These are phyloP conservation scores for Xiphophorus couchianus DNA, from an alignment of 2,113 vertebrate species.

Conservation along the genomic window DNA sequence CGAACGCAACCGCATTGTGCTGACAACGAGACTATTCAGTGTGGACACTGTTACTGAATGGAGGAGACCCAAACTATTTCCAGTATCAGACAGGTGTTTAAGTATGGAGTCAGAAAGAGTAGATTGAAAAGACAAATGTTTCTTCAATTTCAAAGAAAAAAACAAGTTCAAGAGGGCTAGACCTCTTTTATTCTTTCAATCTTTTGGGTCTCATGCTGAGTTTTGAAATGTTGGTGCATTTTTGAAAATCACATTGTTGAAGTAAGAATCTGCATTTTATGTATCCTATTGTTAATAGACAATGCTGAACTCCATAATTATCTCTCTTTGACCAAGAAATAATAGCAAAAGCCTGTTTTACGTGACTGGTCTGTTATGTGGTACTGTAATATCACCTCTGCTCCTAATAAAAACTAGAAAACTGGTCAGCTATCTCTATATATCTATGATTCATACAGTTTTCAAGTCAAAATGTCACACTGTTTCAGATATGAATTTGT, in stretches of 20 bases:
- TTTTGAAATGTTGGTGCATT: background rate
- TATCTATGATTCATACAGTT: background rate
- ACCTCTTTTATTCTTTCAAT: background rate
- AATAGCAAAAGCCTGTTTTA: no score
- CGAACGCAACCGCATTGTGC: no score
- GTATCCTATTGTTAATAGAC: background rate
- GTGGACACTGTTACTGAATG: no score
- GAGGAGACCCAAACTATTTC: background rate
- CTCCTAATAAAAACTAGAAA: background rate
- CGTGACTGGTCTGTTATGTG: background rate
- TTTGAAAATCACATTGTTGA: background rate
- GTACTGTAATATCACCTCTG: background rate
- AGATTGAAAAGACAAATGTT: background rate
- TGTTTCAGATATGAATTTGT: no score
- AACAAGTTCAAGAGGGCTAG: background rate
- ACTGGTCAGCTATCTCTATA: background rate
- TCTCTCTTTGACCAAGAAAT: background rate
- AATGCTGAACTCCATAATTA: background rate
- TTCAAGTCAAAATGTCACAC: background rate
- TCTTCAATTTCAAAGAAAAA: background rate
- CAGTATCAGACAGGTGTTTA: background rate
- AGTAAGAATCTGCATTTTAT: background rate
- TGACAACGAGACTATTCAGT: no score
- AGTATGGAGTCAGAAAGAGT: no score
- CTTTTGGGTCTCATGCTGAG: background rate